Evolutionary conservation across 2,113 vertebrate genomes (phyloP).

Genomic region (Neopipo cinnamomea): DNA sequence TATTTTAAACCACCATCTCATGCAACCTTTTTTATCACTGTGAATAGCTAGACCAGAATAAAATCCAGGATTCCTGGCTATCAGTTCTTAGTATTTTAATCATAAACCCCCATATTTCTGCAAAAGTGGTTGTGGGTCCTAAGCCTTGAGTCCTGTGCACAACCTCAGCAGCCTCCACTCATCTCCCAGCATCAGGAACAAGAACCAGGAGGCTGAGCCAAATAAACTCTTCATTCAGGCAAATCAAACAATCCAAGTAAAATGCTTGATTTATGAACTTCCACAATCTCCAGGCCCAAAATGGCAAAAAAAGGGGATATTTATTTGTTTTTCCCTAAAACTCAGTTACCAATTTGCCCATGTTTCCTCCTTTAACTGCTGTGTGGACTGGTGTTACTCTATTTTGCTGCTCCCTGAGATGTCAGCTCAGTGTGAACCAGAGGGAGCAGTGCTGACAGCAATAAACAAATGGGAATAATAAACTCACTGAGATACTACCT

Average conservation of each 20-base stretch:
- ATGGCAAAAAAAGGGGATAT: rapidly evolving
- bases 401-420: neutral
- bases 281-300: neutral
- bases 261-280: neutral
- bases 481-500: conserved; percentile 70
- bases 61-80: neutral
- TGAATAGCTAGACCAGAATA: neutral
- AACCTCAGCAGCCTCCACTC: neutral
- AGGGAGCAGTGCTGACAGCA: neutral
- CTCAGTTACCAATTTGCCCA: neutral
- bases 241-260: neutral
- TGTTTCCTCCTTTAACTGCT: neutral
- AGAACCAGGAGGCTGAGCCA: neutral
- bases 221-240: neutral
- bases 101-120: rapidly evolving
- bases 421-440: neutral
- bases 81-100: neutral
- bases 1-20: neutral
- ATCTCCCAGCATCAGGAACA: neutral
- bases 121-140: neutral
- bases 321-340: neutral
- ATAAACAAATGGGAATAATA: neutral
- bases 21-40: neutral
- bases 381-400: neutral
- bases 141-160: neutral